These are phyloP conservation scores for Coronaproctus castanopsis DNA, from an alignment of 2,888 invertebrate species.

Conservation along the genomic window DNA sequence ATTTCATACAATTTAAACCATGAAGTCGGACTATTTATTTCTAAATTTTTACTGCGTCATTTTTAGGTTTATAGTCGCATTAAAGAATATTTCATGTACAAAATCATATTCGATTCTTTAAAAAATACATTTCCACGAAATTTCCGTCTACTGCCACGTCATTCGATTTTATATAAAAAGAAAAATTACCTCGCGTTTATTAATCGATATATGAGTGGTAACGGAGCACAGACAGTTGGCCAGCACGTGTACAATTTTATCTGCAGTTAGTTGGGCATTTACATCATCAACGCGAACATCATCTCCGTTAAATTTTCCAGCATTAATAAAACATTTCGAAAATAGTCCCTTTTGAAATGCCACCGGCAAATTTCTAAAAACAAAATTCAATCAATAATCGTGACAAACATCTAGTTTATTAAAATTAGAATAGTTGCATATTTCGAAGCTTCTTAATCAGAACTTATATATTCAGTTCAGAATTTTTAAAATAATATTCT, in stretches of 20 bases:
- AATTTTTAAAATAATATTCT: too few relatives aligned
- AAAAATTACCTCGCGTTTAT: background rate
- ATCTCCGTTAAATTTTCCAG: conserved; percentile 8
- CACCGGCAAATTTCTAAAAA: conserved; percentile 30
- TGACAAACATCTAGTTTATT: background rate
- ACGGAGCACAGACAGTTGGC: background rate
- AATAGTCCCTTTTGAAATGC: conserved; percentile 35
- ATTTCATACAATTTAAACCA: too few relatives aligned
- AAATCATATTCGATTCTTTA: too few relatives aligned
- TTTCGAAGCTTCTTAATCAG: background rate
- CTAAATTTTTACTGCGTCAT: too few relatives aligned
- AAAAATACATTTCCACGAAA: too few relatives aligned
- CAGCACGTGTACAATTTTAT: background rate
- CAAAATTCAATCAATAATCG: background rate
- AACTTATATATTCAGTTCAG: too few relatives aligned
- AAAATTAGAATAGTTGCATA: background rate
- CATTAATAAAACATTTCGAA: conserved; percentile 29
- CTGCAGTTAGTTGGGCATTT: background rate
- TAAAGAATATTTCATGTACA: too few relatives aligned
- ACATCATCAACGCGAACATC: background rate
- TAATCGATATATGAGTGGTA: background rate
- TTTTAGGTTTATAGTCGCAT: too few relatives aligned
- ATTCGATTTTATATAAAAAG: background rate
- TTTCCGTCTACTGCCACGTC: too few relatives aligned
- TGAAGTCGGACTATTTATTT: too few relatives aligned